A percentile compares a stretch with the other conserved stretches of the same genome.
Conservation (phyloP, 2,797 vertebrate genomes). For the Choloepus didactylus region DNA sequence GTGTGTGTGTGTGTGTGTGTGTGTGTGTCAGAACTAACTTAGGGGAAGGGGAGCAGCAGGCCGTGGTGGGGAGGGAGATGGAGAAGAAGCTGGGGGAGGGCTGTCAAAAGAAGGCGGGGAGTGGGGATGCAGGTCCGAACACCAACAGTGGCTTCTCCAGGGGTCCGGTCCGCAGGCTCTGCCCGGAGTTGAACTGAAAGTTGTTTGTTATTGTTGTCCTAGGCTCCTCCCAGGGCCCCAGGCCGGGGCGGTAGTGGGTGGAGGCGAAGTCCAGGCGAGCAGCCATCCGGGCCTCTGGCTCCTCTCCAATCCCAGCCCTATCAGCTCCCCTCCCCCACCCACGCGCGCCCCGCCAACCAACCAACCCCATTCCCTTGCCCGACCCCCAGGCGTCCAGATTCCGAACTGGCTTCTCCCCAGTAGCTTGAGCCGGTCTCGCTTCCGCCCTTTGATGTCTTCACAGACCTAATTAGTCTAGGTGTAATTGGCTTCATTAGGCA, state of each 20-base stretch:
- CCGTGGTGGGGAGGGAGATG: no score
- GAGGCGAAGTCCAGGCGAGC: background rate
- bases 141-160: background rate
- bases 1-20: no score
- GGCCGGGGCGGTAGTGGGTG: background rate
- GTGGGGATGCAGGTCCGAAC: background rate
- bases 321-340: no score
- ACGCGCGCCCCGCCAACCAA: background rate
- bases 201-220: slow-evolving; percentile 27
- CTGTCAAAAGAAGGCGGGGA: no score
- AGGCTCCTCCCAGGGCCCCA: background rate
- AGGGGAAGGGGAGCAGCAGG: background rate
- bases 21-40: background rate
- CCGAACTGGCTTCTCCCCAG: slow-evolving; percentile 44
- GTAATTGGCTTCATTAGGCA: slow-evolving; percentile 56
- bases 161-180: background rate
- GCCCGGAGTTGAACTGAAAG: background rate
- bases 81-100: background rate
- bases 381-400: background rate
- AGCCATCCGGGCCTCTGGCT: background rate
- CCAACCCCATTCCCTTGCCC: background rate
- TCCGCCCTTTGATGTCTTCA: slow-evolving; percentile 67
- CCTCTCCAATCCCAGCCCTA: background rate
- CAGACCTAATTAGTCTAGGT: slow-evolving; percentile 61
- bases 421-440: slow-evolving; percentile 12